phyloP scores from a whole-genome alignment of 1,140 invertebrate genomes.

The Hypothenemus hampei region DNA sequence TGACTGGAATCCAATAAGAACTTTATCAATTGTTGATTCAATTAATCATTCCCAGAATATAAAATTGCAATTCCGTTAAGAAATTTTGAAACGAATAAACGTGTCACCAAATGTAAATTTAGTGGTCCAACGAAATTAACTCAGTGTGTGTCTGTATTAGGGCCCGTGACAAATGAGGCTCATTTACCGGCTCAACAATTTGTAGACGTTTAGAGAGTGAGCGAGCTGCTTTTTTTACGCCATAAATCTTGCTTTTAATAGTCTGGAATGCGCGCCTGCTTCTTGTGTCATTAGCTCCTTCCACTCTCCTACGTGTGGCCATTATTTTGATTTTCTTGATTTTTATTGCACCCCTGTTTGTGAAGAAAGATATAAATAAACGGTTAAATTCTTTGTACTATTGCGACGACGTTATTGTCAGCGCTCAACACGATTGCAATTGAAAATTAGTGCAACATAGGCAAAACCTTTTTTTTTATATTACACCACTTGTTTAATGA shows the following conservation, averaged over 20 bases:
- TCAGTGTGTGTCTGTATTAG: slow-evolving; percentile 41
- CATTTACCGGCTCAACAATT: slow-evolving; percentile 47
- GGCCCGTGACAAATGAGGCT: slow-evolving; percentile 42
- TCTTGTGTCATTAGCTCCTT: slow-evolving; percentile 33
- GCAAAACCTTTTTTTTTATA: too few species aligned
- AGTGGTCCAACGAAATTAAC: slow-evolving; percentile 39
- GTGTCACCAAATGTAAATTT: slow-evolving; percentile 40
- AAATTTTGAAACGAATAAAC: slow-evolving; percentile 6
- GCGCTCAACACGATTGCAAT: too few species aligned
- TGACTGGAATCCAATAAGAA: too few species aligned
- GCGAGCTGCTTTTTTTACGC: slow-evolving; percentile 39
- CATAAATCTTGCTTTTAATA: slow-evolving; percentile 47
- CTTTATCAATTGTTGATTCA: too few species aligned
- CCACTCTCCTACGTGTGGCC: slow-evolving; percentile 20
- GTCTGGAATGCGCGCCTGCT: slow-evolving; percentile 36
- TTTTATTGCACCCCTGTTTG: slow-evolving; percentile 24
- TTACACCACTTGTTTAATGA: too few species aligned
- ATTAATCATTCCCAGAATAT: too few species aligned
- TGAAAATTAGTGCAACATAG: too few species aligned
- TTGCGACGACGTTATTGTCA: too few species aligned
- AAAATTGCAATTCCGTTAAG: too few species aligned
- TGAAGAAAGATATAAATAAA: too few species aligned
- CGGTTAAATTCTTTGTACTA: too few species aligned
- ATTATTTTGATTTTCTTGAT: slow-evolving; percentile 30
- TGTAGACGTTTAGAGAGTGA: slow-evolving; percentile 45